Evolutionary conservation across 2,888 invertebrate species (phyloP).

Genomic region (Nephrotoma appendiculata): DNA sequence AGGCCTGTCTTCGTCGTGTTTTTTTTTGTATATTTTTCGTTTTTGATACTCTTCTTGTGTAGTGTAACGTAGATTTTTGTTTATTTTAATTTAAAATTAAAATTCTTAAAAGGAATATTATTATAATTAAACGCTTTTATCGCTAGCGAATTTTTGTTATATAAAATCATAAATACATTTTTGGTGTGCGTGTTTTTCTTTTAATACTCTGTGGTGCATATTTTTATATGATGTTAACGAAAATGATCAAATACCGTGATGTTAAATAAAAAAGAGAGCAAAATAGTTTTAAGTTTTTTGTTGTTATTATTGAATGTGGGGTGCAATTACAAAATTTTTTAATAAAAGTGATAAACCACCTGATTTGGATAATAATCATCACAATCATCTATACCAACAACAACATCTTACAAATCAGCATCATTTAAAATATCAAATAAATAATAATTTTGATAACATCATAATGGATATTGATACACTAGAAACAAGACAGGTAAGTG

Average conservation of each 20-base stretch:
- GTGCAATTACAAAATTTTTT: constrained; percentile 4
- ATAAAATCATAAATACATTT: background rate
- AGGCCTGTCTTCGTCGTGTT: background rate
- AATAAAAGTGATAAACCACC: constrained; percentile 5
- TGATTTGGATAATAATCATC: constrained; percentile 1
- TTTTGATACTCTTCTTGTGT: background rate
- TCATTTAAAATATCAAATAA: background rate
- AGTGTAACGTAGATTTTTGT: background rate
- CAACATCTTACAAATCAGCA: background rate
- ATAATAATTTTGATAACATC: background rate
- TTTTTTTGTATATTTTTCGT: background rate
- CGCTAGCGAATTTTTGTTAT: background rate
- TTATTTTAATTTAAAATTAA: background rate
- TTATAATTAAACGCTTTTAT: background rate
- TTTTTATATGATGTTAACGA: background rate
- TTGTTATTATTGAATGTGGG: constrained; percentile 5
- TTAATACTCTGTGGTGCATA: background rate
- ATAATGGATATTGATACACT: constrained; percentile 29
- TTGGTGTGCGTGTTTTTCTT: background rate
- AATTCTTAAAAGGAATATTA: background rate
- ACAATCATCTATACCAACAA: background rate
- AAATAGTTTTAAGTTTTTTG: background rate
- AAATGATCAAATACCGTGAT: constrained; percentile 1
- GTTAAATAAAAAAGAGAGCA: background rate
- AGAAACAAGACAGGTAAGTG: constrained; percentile 29